These are phyloP conservation scores for Herpailurus yagouaroundi DNA, from an alignment of 2,113 vertebrate genomes.

Conservation along the genomic window DNA sequence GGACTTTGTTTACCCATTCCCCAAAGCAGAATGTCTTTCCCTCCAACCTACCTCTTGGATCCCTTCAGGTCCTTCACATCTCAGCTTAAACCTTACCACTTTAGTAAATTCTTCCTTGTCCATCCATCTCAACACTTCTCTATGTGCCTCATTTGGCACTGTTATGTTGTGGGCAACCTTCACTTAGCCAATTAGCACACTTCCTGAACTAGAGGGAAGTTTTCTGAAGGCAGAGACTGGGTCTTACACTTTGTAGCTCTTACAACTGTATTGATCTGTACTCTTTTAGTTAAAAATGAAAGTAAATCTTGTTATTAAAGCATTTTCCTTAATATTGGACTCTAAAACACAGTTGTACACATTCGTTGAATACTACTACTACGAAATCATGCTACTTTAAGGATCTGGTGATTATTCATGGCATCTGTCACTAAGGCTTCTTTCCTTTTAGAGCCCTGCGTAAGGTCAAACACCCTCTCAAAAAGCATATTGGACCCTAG, in stretches of 20 bases:
- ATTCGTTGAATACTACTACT: not conserved
- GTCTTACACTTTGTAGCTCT: not conserved
- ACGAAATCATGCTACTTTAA: not conserved
- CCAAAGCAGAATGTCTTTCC: not conserved
- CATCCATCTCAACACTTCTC: not conserved
- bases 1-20: not conserved
- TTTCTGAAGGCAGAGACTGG: slow-evolving; percentile 27
- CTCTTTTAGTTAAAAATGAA: not conserved
- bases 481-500: not conserved
- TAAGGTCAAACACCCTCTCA: slow-evolving; percentile 29
- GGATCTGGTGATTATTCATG: not conserved
- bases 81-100: slow-evolving; percentile 16
- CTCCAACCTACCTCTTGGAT: not conserved
- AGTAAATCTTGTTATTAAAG: slow-evolving; percentile 29
- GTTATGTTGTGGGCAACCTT: slow-evolving; percentile 16
- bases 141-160: not conserved
- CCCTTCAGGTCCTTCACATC: not conserved
- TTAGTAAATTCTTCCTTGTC: slow-evolving; percentile 37
- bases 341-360: slow-evolving; percentile 1
- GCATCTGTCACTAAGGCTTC: not conserved
- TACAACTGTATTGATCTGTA: not conserved
- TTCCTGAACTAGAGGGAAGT: not conserved
- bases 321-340: not conserved
- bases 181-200: not conserved
- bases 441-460: slow-evolving; percentile 31